Evolutionary conservation across 2,113 vertebrate genomes (phyloP), one percentile per base, ranked within the genome.

Genomic region (Halcyon senegalensis): DNA sequence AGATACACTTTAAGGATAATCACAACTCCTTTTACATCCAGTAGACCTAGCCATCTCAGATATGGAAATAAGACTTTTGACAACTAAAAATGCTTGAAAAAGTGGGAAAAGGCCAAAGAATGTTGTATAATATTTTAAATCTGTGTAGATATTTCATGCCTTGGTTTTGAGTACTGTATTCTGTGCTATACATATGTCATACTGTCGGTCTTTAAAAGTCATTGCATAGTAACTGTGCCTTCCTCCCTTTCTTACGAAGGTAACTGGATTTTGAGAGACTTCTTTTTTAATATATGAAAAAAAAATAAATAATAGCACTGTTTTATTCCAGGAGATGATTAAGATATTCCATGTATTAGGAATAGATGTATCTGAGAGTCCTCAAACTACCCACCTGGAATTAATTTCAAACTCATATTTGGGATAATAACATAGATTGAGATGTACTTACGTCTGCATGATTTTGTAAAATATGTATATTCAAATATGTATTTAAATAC

Each of bases 41-140:
- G 86, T 59, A 81, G 94, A 86, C 82, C 86, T 91, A 31, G 39
- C 63, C 90, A 87, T 74, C 86, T 97, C 69, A 96, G 91, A 95
- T 96, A 92, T 77, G 89, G 93, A 97, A 97, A 96, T 95, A 70
- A 97, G 80, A 85, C 63, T 88, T 95, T 76, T 91, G 89, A 94
- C 83, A 88, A 88, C 73, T 48, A 37, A 76, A 86, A 84, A 46
- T 81, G 31, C 93, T 92, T 78, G 46, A 92, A 68, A 85, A 89
- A 82, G 64, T 33, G 58, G 31, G 31, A 70, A 87, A 84, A 94
- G 76, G 77, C 51, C 50, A 60, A 92, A 90, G 37, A 89, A 67
- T 46, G 24, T 62, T 51, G 58, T 46, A 25, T 31, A 74, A 44
- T 69, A 70, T 69, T 84, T 85, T 55, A 75, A 93, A 77, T 27